phyloP scores from a whole-genome alignment of 2,113 vertebrate genomes.

The Cynocephalus volans region DNA sequence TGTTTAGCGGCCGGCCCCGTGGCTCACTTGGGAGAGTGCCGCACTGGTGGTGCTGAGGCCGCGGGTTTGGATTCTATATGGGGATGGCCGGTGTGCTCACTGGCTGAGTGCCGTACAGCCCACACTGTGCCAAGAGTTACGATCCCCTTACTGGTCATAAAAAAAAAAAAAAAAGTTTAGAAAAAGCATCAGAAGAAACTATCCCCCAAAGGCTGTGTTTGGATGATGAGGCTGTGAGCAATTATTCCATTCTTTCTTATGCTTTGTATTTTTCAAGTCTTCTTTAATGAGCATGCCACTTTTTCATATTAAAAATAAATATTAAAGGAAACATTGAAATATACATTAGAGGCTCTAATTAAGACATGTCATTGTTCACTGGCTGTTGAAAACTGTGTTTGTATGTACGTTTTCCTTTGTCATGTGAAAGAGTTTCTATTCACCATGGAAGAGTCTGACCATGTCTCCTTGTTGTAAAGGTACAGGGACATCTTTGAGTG shows the following conservation, averaged over 20 bases:
- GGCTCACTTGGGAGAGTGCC: too few species aligned
- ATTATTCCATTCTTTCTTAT: neutral
- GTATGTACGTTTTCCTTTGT: neutral
- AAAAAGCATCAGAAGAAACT: neutral
- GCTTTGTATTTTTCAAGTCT: neutral
- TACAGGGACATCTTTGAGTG: neutral
- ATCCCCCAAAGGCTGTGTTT: neutral
- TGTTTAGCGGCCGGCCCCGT: too few species aligned
- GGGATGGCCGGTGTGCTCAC: too few species aligned
- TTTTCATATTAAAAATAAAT: slow-evolving; percentile 61
- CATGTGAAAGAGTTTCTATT: neutral
- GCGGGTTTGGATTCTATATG: too few species aligned
- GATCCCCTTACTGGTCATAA: too few species aligned
- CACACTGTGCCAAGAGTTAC: too few species aligned
- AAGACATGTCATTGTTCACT: slow-evolving; percentile 30
- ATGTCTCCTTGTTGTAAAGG: neutral
- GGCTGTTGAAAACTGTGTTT: neutral
- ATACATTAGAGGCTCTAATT: slow-evolving; percentile 41
- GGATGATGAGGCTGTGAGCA: neutral
- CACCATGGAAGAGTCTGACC: neutral
- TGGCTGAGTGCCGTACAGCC: too few species aligned
- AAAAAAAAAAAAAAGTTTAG: neutral
- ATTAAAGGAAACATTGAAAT: slow-evolving; percentile 44
- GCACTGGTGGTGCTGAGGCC: too few species aligned
- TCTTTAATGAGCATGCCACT: neutral